Conservation (phyloP, 2,888 invertebrate species). For the Chelonus formosanus region DNA sequence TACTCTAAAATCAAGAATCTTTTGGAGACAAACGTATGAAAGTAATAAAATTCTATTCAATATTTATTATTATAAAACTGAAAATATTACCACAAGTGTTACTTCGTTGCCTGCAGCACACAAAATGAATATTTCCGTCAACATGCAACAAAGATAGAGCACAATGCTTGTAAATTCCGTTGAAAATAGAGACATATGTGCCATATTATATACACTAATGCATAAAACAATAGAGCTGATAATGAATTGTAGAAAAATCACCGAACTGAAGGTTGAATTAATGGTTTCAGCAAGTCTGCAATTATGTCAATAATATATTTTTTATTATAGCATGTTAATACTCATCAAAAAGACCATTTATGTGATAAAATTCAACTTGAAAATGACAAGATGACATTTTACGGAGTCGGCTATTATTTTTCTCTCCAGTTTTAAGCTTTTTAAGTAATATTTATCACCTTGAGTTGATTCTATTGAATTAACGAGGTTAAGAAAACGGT, state of each 20-base stretch:
- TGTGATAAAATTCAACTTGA: constrained; percentile 20
- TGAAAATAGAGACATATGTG: constrained; percentile 24
- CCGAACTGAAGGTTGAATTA: constrained; percentile 11
- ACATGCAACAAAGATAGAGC: constrained; percentile 30
- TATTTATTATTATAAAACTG: too few relatives aligned
- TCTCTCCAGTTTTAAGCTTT: constrained; percentile 1
- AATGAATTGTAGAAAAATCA: constrained; percentile 23
- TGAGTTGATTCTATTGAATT: constrained; percentile 2
- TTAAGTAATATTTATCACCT: not conserved
- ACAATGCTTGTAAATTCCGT: constrained; percentile 27
- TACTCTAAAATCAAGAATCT: not conserved
- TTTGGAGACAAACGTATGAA: not conserved
- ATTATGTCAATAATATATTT: not conserved
- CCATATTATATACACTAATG: constrained; percentile 30
- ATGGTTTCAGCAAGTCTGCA: constrained; percentile 29
- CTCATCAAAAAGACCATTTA: not conserved
- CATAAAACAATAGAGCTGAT: constrained; percentile 31
- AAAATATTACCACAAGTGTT: constrained; percentile 24
- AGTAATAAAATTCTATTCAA: not conserved
- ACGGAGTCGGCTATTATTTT: constrained; percentile 23
- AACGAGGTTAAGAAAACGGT: constrained; percentile 21
- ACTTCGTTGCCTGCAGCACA: constrained; percentile 33
- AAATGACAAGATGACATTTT: constrained; percentile 23
- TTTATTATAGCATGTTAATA: not conserved
- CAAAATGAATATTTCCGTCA: constrained; percentile 31